phyloP scores from a whole-genome alignment of 2,113 vertebrate genomes.

The Dromiciops gliroides region DNA sequence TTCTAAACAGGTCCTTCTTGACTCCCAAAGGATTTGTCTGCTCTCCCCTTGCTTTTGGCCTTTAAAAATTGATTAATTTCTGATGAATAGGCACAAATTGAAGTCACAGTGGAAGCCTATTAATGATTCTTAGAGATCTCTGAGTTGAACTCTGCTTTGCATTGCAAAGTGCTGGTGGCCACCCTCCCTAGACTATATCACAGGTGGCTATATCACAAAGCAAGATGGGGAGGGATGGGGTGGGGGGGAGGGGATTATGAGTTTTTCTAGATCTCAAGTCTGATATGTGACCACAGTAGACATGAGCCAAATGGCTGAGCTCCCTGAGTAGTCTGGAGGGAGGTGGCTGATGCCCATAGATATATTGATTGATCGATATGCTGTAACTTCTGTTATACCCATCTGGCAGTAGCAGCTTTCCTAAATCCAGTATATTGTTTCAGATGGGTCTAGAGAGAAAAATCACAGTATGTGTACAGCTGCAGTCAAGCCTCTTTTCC shows the following conservation, averaged over 20 bases:
- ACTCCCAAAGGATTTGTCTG: constrained; percentile 63
- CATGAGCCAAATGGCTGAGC: constrained; percentile 71
- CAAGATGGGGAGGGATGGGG: too few species aligned
- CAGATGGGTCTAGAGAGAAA: neutral
- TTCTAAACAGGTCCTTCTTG: constrained; percentile 58
- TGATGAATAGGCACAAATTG: constrained; percentile 66
- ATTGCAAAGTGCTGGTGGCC: constrained; percentile 77
- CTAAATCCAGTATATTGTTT: constrained; percentile 24
- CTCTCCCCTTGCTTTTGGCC: constrained; percentile 40
- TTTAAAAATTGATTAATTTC: constrained; percentile 66
- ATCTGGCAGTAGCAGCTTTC: constrained; percentile 20
- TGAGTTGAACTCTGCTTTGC: constrained; percentile 43
- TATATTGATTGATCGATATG: constrained; percentile 1
- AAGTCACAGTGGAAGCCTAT: constrained; percentile 32
- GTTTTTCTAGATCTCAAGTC: constrained; percentile 67
- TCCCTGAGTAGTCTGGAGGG: constrained; percentile 36
- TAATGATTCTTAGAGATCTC: constrained; percentile 30
- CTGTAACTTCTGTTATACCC: too few species aligned
- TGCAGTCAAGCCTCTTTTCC: constrained; percentile 6
- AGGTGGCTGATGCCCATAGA: constrained; percentile 40
- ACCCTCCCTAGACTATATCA: constrained; percentile 61
- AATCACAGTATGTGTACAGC: neutral
- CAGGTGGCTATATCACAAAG: constrained; percentile 71
- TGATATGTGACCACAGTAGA: constrained; percentile 75
- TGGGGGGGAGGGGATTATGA: constrained; percentile 61